phyloP scores from a whole-genome alignment of 1,140 invertebrate species.

The Apocrypta bakeri region DNA sequence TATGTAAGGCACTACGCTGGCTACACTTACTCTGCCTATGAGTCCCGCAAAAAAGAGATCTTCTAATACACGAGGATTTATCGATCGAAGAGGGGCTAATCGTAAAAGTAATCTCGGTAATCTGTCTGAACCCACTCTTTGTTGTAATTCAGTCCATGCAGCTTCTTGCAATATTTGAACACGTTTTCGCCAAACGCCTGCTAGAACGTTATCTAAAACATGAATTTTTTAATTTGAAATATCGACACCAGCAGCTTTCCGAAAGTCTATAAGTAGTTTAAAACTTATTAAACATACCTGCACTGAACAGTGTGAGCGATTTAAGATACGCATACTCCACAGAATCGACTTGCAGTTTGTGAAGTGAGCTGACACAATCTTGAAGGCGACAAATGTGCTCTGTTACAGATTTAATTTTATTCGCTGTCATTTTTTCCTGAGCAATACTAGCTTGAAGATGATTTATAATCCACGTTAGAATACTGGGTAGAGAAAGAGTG shows the following conservation, averaged over 20 bases:
- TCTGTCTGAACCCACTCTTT: constrained; percentile 77
- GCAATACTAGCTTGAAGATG: constrained; percentile 80
- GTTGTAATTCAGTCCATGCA: constrained; percentile 81
- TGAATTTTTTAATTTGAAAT: constrained; percentile 18
- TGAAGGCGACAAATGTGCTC: constrained; percentile 89
- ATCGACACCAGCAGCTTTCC: no score
- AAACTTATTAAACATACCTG: constrained; percentile 69
- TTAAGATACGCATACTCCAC: constrained; percentile 94
- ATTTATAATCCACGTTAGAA: constrained; percentile 87
- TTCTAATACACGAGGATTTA: constrained; percentile 88
- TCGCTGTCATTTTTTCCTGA: constrained; percentile 83
- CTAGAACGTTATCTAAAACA: constrained; percentile 68
- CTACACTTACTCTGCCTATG: constrained; percentile 93
- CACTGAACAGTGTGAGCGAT: constrained; percentile 87
- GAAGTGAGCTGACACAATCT: constrained; percentile 86
- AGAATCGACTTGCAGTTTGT: constrained; percentile 84
- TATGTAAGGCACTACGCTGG: constrained; percentile 94
- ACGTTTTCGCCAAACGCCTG: constrained; percentile 70
- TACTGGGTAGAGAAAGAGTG: constrained; percentile 85
- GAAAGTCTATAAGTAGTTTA: constrained; percentile 28
- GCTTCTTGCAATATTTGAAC: constrained; percentile 84
- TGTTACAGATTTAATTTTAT: constrained; percentile 84
- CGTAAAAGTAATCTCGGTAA: constrained; percentile 83
- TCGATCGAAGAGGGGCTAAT: constrained; percentile 84
- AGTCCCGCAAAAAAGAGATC: constrained; percentile 95